Base-by-base conservation (phyloP, 2,797 vertebrate genomes). In the Hephaestus fuliginosus region DNA sequence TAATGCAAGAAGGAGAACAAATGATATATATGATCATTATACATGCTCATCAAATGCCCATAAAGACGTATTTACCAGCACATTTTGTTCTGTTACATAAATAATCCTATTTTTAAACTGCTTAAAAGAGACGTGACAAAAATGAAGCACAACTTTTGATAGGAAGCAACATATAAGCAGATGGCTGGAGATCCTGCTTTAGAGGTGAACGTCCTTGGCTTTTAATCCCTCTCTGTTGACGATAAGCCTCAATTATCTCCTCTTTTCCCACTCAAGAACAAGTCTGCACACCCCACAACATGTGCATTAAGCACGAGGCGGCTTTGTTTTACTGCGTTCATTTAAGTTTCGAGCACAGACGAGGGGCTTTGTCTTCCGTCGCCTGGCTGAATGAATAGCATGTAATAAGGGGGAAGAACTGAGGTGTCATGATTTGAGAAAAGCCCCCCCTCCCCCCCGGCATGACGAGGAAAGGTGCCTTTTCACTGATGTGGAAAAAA, bases 101-200 rank as follows among this genome's bases (percentile, higher is more conserved):
- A 58, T 3, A 20, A 25, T 55, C 41, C 30, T 39, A 9, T 39
- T 39, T 39, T 39, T 39, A 39, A 39, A 39, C 36, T 8, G 7
- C 33, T 25, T 25, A 36, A 62, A 43, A 61, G 36, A 70, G 39
- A 64, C 14, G 25, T 15, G 39, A 33, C 7, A 14, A 60, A 83
- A 69, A 51, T 51, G 4, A 65, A 55, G 36, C 25, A 41, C 68
- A 39, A 12, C 3, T 13, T 80, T 80, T 63, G 67, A 81, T 30
- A 39, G 15, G 53, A 44, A 39, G 48, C 85, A 72, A 73, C 69
- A 81, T 52, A 71, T 74, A 81, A 81, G 64, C 93, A 92, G 90
- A 93, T 93, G 90, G 89, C 63, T 70, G 69, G 49, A 87, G 73
- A 90, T 90, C 85, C 85, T 57, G 87, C 89, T 95, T 93, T 90